Evolutionary conservation across 1,140 invertebrate genomes (phyloP), one percentile per base, ranked within the genome.

Genomic region (Drosophila pallidifrons): DNA sequence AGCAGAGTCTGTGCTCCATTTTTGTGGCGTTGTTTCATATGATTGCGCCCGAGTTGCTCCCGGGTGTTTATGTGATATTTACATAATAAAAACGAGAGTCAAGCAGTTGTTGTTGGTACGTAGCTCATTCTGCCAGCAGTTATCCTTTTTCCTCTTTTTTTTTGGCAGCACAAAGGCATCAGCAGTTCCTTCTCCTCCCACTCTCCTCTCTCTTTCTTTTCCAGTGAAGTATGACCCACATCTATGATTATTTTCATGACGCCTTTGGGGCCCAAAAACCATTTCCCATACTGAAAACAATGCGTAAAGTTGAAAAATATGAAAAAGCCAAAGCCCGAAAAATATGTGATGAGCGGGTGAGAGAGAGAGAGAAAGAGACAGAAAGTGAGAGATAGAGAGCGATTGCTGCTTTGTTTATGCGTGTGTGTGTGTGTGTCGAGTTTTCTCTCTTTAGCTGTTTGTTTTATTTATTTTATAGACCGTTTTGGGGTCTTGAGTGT

Each of bases 61-160:
- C 81, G 87, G 87, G 77, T 91, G 87, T 91, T 91, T 91, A 91
- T 91, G 87, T 68, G 75, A 88, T 87, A 91, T 91, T 91, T 91
- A 91, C 88, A 91, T 91, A 91, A 91, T 91, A 91, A 91, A 91
- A 91, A 82, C 85, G 85, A 88, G 80, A 83, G 83, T 89, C 77
- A 58, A 61, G 65, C 47, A 38, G 30, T 45, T 25, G 41, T 3
- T 54, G n/a, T 16, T 60, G 10, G 35, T 38, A 38, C 20, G 20
- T 32, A 32, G 32, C 32, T 32, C 7, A 5, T 51, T 66, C 74
- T 77, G 71, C 51, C 76, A 74, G 73, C 75, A 52, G 80, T 82
- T 80, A 83, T 80, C 79, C 78, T 82, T 80, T 78, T 66, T 75
- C 2, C 8, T 47, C 5, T 13, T 46, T 15, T 46, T 82, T 74